A percentile compares a stretch with the other conserved stretches of the same genome.
phyloP scores from a whole-genome alignment of 2,797 vertebrate genomes.

The Syngnathus rostellatus region DNA sequence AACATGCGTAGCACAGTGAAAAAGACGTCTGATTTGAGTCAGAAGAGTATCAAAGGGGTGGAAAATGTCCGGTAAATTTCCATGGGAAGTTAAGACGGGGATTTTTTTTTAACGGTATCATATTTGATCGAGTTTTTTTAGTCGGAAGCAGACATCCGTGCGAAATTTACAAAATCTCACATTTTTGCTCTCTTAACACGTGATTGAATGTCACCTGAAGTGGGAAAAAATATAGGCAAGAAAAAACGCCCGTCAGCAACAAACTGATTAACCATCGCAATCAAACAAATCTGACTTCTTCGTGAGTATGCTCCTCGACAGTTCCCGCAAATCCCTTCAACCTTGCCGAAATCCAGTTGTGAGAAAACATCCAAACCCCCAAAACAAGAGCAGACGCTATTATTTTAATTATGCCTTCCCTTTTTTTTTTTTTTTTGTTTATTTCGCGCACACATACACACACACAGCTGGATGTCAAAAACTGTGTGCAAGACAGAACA shows the following conservation, averaged over 20 bases:
- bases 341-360: conserved; percentile 48
- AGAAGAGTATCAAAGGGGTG: background rate
- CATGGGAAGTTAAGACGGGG: background rate
- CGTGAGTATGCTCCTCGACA: conserved; percentile 48
- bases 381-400: conserved; percentile 59
- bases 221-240: conserved; percentile 11
- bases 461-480: conserved; percentile 36
- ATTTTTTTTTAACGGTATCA: too few relatives aligned
- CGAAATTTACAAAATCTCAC: background rate
- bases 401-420: conserved; percentile 70
- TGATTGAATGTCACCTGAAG: conserved; percentile 40
- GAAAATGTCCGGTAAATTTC: background rate
- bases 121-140: background rate
- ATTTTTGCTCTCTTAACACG: conserved; percentile 20
- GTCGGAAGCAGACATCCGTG: background rate
- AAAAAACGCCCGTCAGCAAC: conserved; percentile 44
- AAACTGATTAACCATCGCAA: conserved; percentile 55
- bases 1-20: conserved; percentile 33
- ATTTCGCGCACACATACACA: conserved; percentile 7
- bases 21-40: background rate
- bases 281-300: conserved; percentile 49
- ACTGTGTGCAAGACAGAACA: conserved; percentile 31
- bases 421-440: conserved; percentile 51
- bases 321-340: conserved; percentile 47
- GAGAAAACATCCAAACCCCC: conserved; percentile 36